Percentiles rank a stretch among this genome's conserved stretches.
Evolutionary conservation across 2,113 vertebrate species (phyloP).

Genomic region (Xenopus tropicalis): UCB_Xtro_10.0 CM004450.2:12963501-12964000

Average conservation of each 20-base stretch:
- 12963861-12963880: conserved; percentile 47
- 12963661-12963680: too few relatives aligned
- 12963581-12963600: too few relatives aligned
- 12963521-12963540: too few relatives aligned
- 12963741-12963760: conserved; percentile 54
- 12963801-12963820: conserved; percentile 48
- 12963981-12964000: conserved; percentile 38
- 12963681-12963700: conserved; percentile 49
- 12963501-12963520: too few relatives aligned
- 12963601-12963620: background rate
- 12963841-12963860: conserved; percentile 47
- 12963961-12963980: conserved; percentile 5
- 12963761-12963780: conserved; percentile 52
- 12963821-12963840: conserved; percentile 46
- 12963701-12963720: conserved; percentile 48
- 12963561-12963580: too few relatives aligned
- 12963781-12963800: conserved; percentile 49
- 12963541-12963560: too few relatives aligned
- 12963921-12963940: conserved; percentile 54
- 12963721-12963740: conserved; percentile 51
- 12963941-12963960: conserved; percentile 48
- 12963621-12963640: too few relatives aligned
- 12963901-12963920: conserved; percentile 45
- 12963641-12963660: background rate
- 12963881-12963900: conserved; percentile 44